Percentiles rank a stretch among this genome's conserved stretches.
These are phyloP conservation scores for Sclerodermus sp. DNA, from an alignment of 2,888 invertebrate species.

Conservation along the genomic window DNA sequence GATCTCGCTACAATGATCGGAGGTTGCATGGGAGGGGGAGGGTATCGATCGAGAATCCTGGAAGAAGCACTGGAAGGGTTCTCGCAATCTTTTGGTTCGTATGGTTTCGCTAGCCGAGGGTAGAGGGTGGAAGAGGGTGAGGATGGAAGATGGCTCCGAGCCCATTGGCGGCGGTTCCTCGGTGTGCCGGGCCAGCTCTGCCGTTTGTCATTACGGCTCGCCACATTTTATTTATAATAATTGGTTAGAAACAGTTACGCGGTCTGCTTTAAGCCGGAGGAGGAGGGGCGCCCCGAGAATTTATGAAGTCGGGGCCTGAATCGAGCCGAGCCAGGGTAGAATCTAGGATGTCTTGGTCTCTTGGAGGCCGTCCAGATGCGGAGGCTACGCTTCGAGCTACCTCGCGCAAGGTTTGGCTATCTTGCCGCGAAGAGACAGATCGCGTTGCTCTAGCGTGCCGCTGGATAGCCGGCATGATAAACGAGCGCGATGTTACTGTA, in stretches of 20 bases:
- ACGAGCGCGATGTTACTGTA: constrained; percentile 51
- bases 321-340: constrained; percentile 38
- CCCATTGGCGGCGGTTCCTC: constrained; percentile 37
- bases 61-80: constrained; percentile 17
- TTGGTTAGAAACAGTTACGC: constrained; percentile 54
- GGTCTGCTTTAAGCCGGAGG: constrained; percentile 39
- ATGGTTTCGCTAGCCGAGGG: too few species aligned
- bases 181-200: constrained; percentile 20
- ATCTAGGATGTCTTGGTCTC: constrained; percentile 46
- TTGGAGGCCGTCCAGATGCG: constrained; percentile 53
- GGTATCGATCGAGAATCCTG: constrained; percentile 20
- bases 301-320: constrained; percentile 47
- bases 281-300: constrained; percentile 33
- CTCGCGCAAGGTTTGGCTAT: constrained; percentile 47
- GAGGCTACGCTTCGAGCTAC: constrained; percentile 33
- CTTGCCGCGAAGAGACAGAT: constrained; percentile 51
- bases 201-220: constrained; percentile 51
- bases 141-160: constrained; percentile 40
- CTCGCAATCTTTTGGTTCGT: constrained; percentile 26
- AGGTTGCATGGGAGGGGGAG: constrained; percentile 13
- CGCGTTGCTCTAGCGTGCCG: constrained; percentile 41
- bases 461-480: constrained; percentile 45
- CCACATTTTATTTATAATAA: constrained; percentile 55
- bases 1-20: too few species aligned
- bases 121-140: constrained; percentile 21